Evolutionary conservation across 2,888 invertebrate genomes (phyloP), one percentile per base, ranked within the genome.

Genomic region (Drosophila borborema): DNA sequence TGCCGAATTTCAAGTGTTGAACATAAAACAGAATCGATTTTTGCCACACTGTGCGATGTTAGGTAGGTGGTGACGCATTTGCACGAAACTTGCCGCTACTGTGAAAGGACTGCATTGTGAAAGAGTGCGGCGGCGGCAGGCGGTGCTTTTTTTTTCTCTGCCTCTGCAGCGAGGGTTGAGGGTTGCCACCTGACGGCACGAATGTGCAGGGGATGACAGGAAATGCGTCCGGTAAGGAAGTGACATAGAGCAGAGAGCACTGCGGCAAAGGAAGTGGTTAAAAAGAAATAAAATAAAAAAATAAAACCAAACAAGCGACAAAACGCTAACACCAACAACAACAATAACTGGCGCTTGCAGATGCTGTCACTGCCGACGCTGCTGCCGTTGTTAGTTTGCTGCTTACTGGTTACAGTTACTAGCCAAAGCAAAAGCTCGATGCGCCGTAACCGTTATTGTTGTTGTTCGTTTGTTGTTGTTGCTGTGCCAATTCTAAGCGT

Each of bases 401-500:
- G 77, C 71, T 67, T 76, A 64, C 45, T 77, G 80, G 77, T 76
- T 80, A 78, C 78, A 78, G 81, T 78, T 78, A 80, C n/a, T 65
- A 62, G 77, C 80, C 65, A 65, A 75, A 75, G 76, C 71, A 75
- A 78, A 77, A 76, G 81, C 78, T 78, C 56, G 81, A 78, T 80
- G 78, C 78, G 68, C 72, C 78, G 88, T 89, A 84, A 84, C 82
- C 81, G 80, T 86, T 75, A 74, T 74, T 77, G 69, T 72, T 83
- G 56, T 54, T 68, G 71, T 69, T 48, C 61, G 55, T 64, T 68
- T 74, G 65, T 63, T 77, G 60, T 73, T 81, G 83, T 71, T 90
- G 90, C 63, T 90, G 86, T 90, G 86, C 86, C 90, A 86, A 86
- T 86, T 86, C 86, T 86, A 90, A 90, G 81, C 81, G 80, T 80